Evolutionary conservation across 2,797 vertebrate genomes (phyloP), one percentile per base, ranked within the genome.

Genomic region (Harpagifer antarcticus): DNA sequence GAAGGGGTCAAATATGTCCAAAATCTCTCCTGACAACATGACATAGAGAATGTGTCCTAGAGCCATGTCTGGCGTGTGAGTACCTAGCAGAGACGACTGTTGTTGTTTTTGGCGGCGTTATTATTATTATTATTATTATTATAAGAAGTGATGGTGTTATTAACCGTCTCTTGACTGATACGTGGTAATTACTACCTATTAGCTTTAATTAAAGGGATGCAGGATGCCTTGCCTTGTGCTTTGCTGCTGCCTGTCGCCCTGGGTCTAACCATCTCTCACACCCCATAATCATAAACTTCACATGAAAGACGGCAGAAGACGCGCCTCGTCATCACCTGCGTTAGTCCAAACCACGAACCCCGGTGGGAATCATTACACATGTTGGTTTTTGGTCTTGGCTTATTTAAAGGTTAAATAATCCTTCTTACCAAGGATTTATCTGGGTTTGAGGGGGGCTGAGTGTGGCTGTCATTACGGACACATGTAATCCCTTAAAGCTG

Each of bases 191-290:
- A 58, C 83, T 31, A 85, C 83, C 81, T 88, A 92, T 93, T 92
- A 92, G 89, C 72, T 89, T 88, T 91, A 93, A 94, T 94, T 86
- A 93, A 87, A 93, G 93, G 91, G 88, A 86, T 57, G 75, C 76
- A 42, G 78, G 78, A 61, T 50, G 78, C 70, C 79, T 81, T 43
- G 67, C 79, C 74, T 83, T 62, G 61, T 62, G 79, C 61, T 81
- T 72, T 20, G 53, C 73, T 66, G 66, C 80, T 65, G 80, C 65
- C 76, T 85, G 89, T 91, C 74, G 87, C 88, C 87, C 50, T 63
- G 67, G 79, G 83, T 81, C 80, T 91, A 71, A 27, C 31, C 40
- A 31, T 75, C 62, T 77, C 78, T 81, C 71, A 65, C 82, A 91
- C 75, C 84, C 87, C 64, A 37, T 91, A 91, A 92, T 94, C 89